phyloP scores from a whole-genome alignment of 2,888 invertebrate species.

The Pachydiplax longipennis region DNA sequence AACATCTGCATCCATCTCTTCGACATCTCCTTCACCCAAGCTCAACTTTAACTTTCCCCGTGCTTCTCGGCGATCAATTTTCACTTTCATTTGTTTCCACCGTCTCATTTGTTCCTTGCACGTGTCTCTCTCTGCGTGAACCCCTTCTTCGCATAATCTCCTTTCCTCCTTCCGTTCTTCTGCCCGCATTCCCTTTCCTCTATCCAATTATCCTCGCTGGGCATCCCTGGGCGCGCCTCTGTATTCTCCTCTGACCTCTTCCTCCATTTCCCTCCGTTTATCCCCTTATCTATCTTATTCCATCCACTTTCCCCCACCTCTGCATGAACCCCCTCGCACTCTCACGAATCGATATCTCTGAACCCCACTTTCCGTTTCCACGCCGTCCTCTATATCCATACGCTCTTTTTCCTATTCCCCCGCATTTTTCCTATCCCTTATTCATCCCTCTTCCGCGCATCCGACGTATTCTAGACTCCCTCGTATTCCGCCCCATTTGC shows the following conservation, averaged over 20 bases:
- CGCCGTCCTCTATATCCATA: constrained; percentile 58
- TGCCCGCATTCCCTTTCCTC: background rate
- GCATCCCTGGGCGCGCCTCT: background rate
- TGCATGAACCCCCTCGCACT: background rate
- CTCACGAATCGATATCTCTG: background rate
- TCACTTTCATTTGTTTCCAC: too few relatives aligned
- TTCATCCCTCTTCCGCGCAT: constrained; percentile 57
- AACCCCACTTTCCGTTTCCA: background rate
- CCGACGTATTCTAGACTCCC: constrained; percentile 55
- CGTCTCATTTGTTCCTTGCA: too few relatives aligned
- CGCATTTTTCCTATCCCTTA: too few relatives aligned
- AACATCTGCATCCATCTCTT: too few relatives aligned
- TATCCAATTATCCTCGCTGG: background rate
- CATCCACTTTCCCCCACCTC: background rate
- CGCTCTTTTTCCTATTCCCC: constrained; percentile 59
- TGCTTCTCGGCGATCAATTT: too few relatives aligned
- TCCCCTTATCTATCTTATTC: background rate
- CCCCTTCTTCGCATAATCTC: too few relatives aligned
- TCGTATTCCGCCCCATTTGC: constrained; percentile 62
- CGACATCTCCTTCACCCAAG: too few relatives aligned
- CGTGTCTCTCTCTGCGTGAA: too few relatives aligned
- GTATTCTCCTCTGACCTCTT: background rate
- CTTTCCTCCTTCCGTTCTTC: background rate
- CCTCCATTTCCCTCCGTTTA: background rate
- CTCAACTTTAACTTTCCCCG: too few relatives aligned